Conservation (phyloP, 1,140 invertebrate species). For the Lamellibrachia luymesi region DNA sequence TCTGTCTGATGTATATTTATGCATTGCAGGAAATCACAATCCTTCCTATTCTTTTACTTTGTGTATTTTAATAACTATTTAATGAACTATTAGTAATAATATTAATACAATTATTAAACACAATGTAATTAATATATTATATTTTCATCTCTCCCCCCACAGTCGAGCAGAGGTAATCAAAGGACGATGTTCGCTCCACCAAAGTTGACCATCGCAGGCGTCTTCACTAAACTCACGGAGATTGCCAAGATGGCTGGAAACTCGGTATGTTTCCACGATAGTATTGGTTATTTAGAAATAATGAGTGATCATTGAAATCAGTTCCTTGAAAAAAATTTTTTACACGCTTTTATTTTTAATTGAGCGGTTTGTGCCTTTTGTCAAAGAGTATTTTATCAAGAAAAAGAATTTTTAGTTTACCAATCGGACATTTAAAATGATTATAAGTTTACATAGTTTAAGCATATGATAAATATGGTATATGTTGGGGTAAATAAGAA, state of each 20-base stretch:
- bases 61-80: not conserved
- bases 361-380: not conserved
- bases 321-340: not conserved
- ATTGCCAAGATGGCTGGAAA: conserved; percentile 85
- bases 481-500: too few relatives aligned
- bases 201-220: conserved; percentile 62
- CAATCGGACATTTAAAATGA: too few relatives aligned
- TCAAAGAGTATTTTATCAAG: not conserved
- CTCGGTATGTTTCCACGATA: conserved; percentile 59
- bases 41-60: not conserved
- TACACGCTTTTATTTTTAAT: not conserved
- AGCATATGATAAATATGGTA: too few relatives aligned
- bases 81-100: not conserved
- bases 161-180: conserved; percentile 81
- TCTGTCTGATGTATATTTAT: not conserved
- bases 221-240: conserved; percentile 86
- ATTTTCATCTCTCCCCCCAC: conserved; percentile 23
- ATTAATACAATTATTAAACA: not conserved
- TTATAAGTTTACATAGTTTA: too few relatives aligned
- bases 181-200: conserved; percentile 75
- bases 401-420: too few relatives aligned
- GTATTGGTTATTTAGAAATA: not conserved
- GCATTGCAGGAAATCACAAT: not conserved
- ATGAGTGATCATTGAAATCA: not conserved
- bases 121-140: not conserved